A percentile compares a stretch with the other conserved stretches of the same genome.
Conservation (phyloP, 1,140 invertebrate genomes). For the Conus ventricosus region DNA sequence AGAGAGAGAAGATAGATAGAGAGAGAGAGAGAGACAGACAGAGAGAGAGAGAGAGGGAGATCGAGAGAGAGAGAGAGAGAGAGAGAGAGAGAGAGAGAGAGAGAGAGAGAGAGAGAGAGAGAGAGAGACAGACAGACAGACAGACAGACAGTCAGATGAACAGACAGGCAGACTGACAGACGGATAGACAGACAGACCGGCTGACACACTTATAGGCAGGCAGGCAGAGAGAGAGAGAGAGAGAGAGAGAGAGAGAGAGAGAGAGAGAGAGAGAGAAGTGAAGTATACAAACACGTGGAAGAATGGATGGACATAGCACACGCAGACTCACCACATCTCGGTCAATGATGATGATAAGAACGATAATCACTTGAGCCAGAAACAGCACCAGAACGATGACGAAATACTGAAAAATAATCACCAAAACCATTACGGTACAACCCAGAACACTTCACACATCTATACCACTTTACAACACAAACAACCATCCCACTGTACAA, state of each 20-base stretch:
- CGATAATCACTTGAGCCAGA: slow-evolving; percentile 28
- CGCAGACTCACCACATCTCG: slow-evolving; percentile 42
- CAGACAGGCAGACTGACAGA: neutral
- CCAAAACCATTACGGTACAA: neutral
- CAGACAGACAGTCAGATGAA: neutral
- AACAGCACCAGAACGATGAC: slow-evolving; percentile 42
- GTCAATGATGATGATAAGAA: slow-evolving; percentile 40
- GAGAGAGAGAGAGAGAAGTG: neutral
- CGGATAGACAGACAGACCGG: neutral
- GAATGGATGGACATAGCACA: too few relatives aligned
- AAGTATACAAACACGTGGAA: neutral
- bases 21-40: too few relatives aligned
- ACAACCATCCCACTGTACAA: too few relatives aligned
- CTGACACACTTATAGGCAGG: neutral
- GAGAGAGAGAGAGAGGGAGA: too few relatives aligned
- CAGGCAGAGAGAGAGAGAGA: neutral
- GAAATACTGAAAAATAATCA: slow-evolving; percentile 45
- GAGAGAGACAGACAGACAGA: neutral
- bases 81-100: too few relatives aligned
- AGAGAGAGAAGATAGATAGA: too few relatives aligned
- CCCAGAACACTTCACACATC: neutral
- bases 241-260: neutral
- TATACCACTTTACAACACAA: too few relatives aligned
- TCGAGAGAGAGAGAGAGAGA: too few relatives aligned
- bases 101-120: too few relatives aligned